Evolutionary conservation across 2,113 vertebrate species (phyloP).

Genomic region (Anthoscopus minutus): DNA sequence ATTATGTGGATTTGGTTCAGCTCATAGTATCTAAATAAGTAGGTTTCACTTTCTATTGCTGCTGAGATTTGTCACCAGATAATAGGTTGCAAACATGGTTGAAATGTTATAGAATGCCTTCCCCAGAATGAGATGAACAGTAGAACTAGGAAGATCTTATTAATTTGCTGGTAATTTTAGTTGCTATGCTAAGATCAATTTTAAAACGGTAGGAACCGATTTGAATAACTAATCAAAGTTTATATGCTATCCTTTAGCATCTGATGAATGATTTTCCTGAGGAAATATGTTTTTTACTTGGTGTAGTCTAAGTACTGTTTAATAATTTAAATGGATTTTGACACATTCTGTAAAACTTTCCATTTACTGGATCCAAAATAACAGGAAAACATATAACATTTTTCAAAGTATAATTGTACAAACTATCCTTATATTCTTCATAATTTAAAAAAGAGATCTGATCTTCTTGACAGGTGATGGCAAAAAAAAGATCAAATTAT

Average conservation of each 20-base stretch:
- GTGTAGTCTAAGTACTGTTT: background rate
- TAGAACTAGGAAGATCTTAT: background rate
- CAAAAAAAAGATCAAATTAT: background rate
- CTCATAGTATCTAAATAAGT: background rate
- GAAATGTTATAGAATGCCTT: background rate
- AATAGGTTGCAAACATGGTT: background rate
- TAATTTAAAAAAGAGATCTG: background rate
- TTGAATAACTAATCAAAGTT: background rate
- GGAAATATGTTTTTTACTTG: background rate
- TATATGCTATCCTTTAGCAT: background rate
- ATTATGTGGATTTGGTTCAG: background rate
- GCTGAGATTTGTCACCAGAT: background rate
- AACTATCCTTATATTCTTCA: background rate
- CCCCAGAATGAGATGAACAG: background rate
- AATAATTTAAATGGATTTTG: background rate
- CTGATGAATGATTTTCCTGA: background rate
- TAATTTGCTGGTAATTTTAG: background rate
- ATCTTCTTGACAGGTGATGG: background rate
- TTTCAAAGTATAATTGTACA: background rate
- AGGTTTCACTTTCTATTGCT: background rate
- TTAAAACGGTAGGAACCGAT: background rate
- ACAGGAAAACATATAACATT: background rate
- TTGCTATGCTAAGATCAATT: background rate
- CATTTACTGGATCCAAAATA: background rate
- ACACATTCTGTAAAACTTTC: background rate